Evolutionary conservation across 2,888 invertebrate species (phyloP).

Genomic region (Cetonia aurata): DNA sequence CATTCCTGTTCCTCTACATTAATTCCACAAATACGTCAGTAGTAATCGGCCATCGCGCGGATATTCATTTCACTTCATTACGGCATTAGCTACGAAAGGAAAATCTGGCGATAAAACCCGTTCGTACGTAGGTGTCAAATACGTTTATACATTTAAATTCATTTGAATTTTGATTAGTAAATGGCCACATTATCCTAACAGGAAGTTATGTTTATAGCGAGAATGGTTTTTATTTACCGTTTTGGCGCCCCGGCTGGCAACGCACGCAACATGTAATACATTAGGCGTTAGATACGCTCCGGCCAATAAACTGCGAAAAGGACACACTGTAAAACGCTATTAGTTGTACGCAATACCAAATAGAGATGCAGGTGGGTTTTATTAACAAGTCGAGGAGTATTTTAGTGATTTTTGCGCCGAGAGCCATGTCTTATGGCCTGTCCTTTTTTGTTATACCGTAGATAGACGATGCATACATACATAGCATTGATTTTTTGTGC

Average conservation of each 20-base stretch:
- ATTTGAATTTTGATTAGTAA: neutral
- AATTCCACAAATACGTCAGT: too few relatives aligned
- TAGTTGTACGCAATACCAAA: constrained; percentile 35
- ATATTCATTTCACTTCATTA: too few relatives aligned
- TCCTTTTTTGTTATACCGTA: constrained; percentile 33
- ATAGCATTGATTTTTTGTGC: neutral
- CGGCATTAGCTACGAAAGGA: too few relatives aligned
- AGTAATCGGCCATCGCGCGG: too few relatives aligned
- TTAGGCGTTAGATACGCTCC: constrained; percentile 34
- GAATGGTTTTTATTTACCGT: constrained; percentile 11
- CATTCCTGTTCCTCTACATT: too few relatives aligned
- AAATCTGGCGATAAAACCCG: too few relatives aligned
- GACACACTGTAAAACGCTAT: constrained; percentile 28
- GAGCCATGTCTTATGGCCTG: constrained; percentile 23
- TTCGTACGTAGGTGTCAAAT: too few relatives aligned
- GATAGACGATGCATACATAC: constrained; percentile 23
- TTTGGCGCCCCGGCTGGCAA: constrained; percentile 16
- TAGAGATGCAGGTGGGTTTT: constrained; percentile 37
- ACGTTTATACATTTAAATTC: neutral
- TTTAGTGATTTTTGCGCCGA: constrained; percentile 31
- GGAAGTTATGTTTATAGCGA: constrained; percentile 21
- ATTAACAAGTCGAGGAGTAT: constrained; percentile 33
- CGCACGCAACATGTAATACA: constrained; percentile 9
- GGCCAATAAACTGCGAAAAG: constrained; percentile 36
- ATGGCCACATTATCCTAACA: constrained; percentile 15